Conservation (phyloP, 2,113 vertebrate genomes). For the Ramphastos sulfuratus region DNA sequence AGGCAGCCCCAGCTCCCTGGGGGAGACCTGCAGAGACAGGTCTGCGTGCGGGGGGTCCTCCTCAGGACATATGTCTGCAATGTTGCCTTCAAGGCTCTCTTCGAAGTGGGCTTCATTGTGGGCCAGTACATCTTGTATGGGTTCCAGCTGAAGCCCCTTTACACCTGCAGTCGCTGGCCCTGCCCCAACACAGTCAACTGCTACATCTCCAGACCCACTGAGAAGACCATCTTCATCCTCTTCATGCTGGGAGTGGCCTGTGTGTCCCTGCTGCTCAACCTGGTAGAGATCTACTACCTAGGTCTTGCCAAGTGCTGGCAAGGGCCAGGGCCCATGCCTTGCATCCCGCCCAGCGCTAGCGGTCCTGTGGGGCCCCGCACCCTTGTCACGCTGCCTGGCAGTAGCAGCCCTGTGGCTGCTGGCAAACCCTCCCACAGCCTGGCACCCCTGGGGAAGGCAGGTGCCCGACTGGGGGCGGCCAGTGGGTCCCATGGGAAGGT, state of each 20-base stretch:
- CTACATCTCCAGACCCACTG: slow-evolving; percentile 87
- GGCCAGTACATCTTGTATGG: slow-evolving; percentile 87
- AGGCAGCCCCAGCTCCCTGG: slow-evolving; percentile 59
- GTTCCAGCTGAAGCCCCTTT: slow-evolving; percentile 86
- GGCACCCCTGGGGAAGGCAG: not conserved
- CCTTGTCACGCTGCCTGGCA: not conserved
- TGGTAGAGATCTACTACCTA: slow-evolving; percentile 88
- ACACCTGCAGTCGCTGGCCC: slow-evolving; percentile 84
- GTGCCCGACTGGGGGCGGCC: not conserved
- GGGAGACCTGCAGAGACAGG: slow-evolving; percentile 73
- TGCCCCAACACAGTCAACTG: slow-evolving; percentile 89
- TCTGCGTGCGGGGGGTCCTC: slow-evolving; percentile 79
- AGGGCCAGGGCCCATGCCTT: slow-evolving; percentile 38
- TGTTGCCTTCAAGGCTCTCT: slow-evolving; percentile 85
- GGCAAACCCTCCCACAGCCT: not conserved
- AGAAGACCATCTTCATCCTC: slow-evolving; percentile 89
- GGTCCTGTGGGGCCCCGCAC: not conserved
- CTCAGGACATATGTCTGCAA: slow-evolving; percentile 86
- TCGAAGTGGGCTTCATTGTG: slow-evolving; percentile 86
- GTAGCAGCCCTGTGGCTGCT: not conserved
- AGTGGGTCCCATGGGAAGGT: not conserved
- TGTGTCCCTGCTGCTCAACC: slow-evolving; percentile 85
- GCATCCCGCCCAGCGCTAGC: slow-evolving; percentile 16
- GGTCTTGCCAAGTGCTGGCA: slow-evolving; percentile 82
- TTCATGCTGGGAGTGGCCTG: slow-evolving; percentile 88